Base-by-base conservation (phyloP, 2,797 vertebrate species). In the Scolopax rusticola region DNA sequence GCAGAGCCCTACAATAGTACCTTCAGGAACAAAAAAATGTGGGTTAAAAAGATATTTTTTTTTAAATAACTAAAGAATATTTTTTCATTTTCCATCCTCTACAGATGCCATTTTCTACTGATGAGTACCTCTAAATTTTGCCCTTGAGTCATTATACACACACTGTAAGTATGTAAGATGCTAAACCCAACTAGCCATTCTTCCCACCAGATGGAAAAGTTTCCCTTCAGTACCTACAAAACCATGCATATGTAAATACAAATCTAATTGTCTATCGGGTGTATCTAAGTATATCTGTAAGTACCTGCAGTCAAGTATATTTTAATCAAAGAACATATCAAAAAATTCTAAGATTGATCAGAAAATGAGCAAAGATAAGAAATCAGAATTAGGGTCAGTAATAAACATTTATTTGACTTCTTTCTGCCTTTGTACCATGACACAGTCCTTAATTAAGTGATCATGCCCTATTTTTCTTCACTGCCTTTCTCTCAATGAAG, bases 81-180 rank as follows among this genome's bases (percentile, higher is more conserved):
- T 80, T 90, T 97, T 93, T 90, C 60, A 85, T 92, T 92, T 89
- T 92, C 60, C 48, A 33, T 85, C 43, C 51, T 87, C 67, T 89
- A 75, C 76, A 95, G 54, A 51, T 90, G 59, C 15, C 41, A 91
- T 90, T 94, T 94, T 84, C 65, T 95, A 60, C 64, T 94, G 67
- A 92, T 74, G 41, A 92, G 32, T 87, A 75, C 83, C 60, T 93
- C 71, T 74, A 91, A 78, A 96, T 95, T 95, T 95, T 95, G 38
- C 68, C 78, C 86, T 53, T 59, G 74, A 79, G 85, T 88, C 67
- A 56, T 95, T 84, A 92, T 17, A 84, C 25, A 70, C 40, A 77
- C 36, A 41, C 7, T 21, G 5, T 27, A 86, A 89, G 82, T 70
- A 53, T 38, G 41, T 80, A 84, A 86, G 73, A 76, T 28, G 77